Evolutionary conservation across 1,140 invertebrate species (phyloP), one percentile per base, ranked within the genome.

Genomic region (Papilio glaucus): DNA sequence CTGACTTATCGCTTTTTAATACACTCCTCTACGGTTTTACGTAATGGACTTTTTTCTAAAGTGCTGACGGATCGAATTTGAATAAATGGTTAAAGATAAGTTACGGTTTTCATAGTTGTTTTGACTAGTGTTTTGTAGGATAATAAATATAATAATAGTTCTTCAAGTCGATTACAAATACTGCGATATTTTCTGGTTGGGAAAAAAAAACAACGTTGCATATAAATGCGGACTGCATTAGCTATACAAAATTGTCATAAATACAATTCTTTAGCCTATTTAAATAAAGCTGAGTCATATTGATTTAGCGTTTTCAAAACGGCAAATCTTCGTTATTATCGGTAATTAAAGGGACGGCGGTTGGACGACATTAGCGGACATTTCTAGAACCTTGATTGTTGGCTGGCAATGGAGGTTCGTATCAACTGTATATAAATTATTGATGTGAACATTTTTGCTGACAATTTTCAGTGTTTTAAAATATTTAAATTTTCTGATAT

Each of bases 1-100:
- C 79, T 72, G 73, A 84, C 72, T 89, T 91, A 91, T 90, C 75
- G 81, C 82, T 84, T 90, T 92, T 89, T 90, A 90, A 92, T 90
- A 78, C 83, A 83, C 87, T 88, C 72, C 53, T 71, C 78, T 70
- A 81, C 78, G 72, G 79, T 82, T 78, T 42, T 79, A 73, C 78
- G 74, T 92, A 84, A 89, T 88, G 78, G 79, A 78, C 75, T 75
- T 86, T 86, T 84, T 85, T 84, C 83, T 73, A 71, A n/a, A 83
- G 75, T 77, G 85, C 81, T 83, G 85, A 86, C 77, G 73, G 77
- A 68, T 37, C 69, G 78, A 76, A 81, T 79, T 71, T 42, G 38
- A 65, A 71, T 72, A 72, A 73, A 79, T 77, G 71, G 65, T 72
- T 42, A 37, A 39, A 6, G 9, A 65, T 3, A 26, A n/a, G 33